Base-by-base conservation (phyloP, 2,113 vertebrate genomes). In the Nettapus auritus region DNA sequence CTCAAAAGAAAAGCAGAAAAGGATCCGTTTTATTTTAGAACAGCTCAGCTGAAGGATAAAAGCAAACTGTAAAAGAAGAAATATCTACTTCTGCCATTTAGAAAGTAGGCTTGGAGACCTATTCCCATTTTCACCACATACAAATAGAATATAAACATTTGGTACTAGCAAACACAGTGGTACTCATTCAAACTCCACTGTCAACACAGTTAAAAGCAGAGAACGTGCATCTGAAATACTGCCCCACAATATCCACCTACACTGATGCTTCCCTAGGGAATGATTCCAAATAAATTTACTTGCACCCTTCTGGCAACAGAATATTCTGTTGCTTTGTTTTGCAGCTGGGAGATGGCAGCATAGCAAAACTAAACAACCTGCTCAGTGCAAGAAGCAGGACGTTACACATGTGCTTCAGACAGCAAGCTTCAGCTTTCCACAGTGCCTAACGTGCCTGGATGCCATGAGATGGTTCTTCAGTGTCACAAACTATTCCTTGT, bases 381-480 rank as follows among this genome's bases (percentile, higher is more conserved):
- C 28, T 53, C 21, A 20, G 40, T 1, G 4, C n/a, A 38, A 25
- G 29, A 55, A 63, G 29, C 22, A 48, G 40, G 23, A 10, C 75
- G 4, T 23, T 2, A 50, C 53, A 14, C 3, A 3, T 25, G 2
- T 16, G 7, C 11, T 70, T 82, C 56, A 40, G 56, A 50, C 22
- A 50, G 14, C n/a, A 40, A 40, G 11, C 12, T 13, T 2, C 34
- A 85, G 56, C 48, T 64, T 36, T 19, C 10, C 16, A 5, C 3
- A 10, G 57, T n/a, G 55, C n/a, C 53, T 21, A 38, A 13, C 9
- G 38, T 6, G 11, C 31, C 1, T 29, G n/a, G 46, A 14, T 28
- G 28, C 53, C 52, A 82, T 31, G 0, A 0, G 2, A 17, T 3
- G 21, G 25, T 3, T 83, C 38, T 33, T 18, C 67, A n/a, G 17